Base-by-base conservation (phyloP, 1,140 invertebrate species). In the Oedothorax gibbosus region DNA sequence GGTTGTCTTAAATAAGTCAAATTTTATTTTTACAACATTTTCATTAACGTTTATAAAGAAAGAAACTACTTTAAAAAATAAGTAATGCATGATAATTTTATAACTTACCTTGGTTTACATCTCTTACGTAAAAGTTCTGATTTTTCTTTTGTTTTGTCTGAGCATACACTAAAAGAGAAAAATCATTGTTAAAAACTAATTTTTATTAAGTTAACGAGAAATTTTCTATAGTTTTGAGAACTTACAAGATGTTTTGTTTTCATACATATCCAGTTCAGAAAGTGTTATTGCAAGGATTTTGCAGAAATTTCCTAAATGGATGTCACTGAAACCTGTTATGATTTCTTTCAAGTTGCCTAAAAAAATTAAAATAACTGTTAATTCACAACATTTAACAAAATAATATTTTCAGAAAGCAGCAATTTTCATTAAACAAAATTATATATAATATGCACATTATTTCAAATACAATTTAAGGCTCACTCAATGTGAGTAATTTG, bases 241-340 rank as follows among this genome's bases (percentile, higher is more conserved):
- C 83, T 85, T 72, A 85, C 83, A 64, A 60, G 73, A 77, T n/a
- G 75, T 71, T 64, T 86, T 87, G 64, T 87, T 85, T 75, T 87
- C 86, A 81, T 85, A 87, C 68, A 87, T 87, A 69, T 87, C 86
- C 20, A 87, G 51, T 68, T 87, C 86, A 14, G 86, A 87, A 2
- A 87, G 18, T 53, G 86, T 87, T 56, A 87, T 76, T 14, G 86
- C 78, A 57, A 87, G 72, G 50, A 87, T 85, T 69, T 85, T 87
- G 51, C 86, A 85, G 54, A 87, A 87, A 65, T 66, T 86, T 15
- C 83, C 86, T 15, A 87, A 50, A 6, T 79, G 50, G 6, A 73
- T 21, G 15, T 79, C 77, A 65, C 77, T 77, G 35, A 87, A 75
- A 53, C 49, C 15, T 7, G 21, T 50, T 14, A 87, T n/a, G 3